Base-by-base conservation (phyloP, 2,797 vertebrate species). In the Carapus acus region DNA sequence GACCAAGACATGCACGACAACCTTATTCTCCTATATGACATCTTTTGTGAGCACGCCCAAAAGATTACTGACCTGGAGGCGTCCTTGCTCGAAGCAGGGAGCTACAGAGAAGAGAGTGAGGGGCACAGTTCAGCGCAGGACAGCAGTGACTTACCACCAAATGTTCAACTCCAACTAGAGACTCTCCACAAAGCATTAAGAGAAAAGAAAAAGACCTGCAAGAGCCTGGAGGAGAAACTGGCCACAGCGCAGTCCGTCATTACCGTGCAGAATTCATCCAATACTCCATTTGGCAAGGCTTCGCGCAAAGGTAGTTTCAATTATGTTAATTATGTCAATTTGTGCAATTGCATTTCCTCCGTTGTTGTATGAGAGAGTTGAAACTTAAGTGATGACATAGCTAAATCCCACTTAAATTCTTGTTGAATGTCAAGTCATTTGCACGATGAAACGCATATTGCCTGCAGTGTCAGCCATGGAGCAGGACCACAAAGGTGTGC, bases 401-500 rank as follows among this genome's bases (percentile, higher is more conserved):
- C 34, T 3, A 36, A 36, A 36, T n/a, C 34, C 13, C 34, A 15
- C 11, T 36, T 36, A 15, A 36, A 15, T 15, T 15, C 4, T 36
- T 12, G 33, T 45, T 40, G 6, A 45, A 61, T n/a, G n/a, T 47
- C 17, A 52, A 43, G 61, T 48, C 43, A 54, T 47, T 56, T 67
- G 76, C 16, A 34, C 7, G n/a, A 36, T 15, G 11, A 4, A 27
- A 77, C 57, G 39, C 39, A 21, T 83, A 77, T 80, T 85, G 56
- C 78, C 72, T 83, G 22, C 82, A 93, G 87, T 62, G 62, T 80
- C 83, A 44, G 67, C 81, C 73, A 72, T 81, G 82, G 81, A 76
- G 78, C 71, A 83, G 73, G 86, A 86, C 79, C 83, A 86, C 75
- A 79, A 79, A 73, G 84, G 85, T 62, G 83, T 86, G 74, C 88